Evolutionary conservation across 1,140 invertebrate species (phyloP).

Genomic region (Chironomus striatipennis): DNA sequence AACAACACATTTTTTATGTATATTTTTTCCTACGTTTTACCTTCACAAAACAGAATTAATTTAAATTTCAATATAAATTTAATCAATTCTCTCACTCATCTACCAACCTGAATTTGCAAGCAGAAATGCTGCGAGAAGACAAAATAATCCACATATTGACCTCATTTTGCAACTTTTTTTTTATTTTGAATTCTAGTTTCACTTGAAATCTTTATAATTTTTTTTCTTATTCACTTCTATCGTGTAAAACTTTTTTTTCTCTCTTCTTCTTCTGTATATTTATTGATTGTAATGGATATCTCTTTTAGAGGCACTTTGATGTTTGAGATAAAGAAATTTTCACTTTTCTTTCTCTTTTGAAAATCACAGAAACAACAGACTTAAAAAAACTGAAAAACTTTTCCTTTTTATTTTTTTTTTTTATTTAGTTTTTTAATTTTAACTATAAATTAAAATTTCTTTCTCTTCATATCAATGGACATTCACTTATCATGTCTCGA

Average conservation of each 20-base stretch:
- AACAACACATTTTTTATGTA: neutral
- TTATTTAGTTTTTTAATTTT: neutral
- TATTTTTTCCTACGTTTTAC: neutral
- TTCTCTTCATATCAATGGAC: neutral
- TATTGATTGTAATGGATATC: neutral
- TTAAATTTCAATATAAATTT: neutral
- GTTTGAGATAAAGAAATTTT: neutral
- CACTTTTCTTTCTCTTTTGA: neutral
- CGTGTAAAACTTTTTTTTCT: neutral
- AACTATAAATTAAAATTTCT: neutral
- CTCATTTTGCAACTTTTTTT: neutral
- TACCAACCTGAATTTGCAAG: conserved; percentile 7
- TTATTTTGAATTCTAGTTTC: conserved; percentile 9
- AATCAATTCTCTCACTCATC: conserved; percentile 5
- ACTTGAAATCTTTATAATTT: conserved; percentile 1
- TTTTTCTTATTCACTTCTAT: neutral
- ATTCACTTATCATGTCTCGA: neutral
- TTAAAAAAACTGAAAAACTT: no score
- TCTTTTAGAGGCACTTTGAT: no score
- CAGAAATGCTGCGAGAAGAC: neutral
- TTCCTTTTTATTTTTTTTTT: neutral
- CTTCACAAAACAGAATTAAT: neutral
- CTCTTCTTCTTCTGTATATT: conserved; percentile 5
- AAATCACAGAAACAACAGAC: neutral
- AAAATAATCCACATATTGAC: conserved; percentile 13